These are phyloP conservation scores for Damaliscus lunatus DNA, from an alignment of 2,113 vertebrate genomes.

Conservation along the genomic window DNA sequence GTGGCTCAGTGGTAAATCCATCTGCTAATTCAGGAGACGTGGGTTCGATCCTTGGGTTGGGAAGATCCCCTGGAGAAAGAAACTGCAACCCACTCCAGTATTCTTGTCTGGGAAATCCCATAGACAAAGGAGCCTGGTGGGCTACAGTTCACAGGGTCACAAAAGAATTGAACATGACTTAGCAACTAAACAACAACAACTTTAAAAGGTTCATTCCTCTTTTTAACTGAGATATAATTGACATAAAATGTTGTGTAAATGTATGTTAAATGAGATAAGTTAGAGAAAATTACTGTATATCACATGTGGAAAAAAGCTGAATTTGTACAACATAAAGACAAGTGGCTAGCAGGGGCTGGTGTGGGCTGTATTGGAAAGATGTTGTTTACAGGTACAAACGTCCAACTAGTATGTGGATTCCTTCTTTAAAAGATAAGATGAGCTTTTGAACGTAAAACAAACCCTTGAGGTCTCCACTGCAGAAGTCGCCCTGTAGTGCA, in stretches of 20 bases:
- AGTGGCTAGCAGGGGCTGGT: not conserved
- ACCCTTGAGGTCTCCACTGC: accelerated
- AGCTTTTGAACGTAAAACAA: not conserved
- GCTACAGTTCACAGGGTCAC: not conserved
- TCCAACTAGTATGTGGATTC: not conserved
- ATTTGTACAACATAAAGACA: not conserved
- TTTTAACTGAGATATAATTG: not conserved
- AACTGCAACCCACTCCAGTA: not conserved
- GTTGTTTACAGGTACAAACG: not conserved
- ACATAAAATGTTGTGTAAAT: not conserved
- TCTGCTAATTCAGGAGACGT: not conserved
- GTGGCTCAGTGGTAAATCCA: not conserved
- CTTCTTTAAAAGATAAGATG: not conserved
- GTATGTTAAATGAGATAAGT: not conserved
- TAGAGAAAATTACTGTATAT: not conserved
- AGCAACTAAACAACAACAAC: not conserved
- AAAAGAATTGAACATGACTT: not conserved
- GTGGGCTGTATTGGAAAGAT: not conserved
- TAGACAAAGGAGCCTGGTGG: not conserved
- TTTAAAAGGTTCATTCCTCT: not conserved
- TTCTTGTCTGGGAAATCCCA: not conserved
- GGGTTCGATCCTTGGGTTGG: not conserved
- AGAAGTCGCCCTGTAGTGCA: not conserved
- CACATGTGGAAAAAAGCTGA: not conserved
- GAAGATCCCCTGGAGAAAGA: not conserved